A percentile compares a stretch with the other conserved stretches of the same genome.
phyloP scores from a whole-genome alignment of 1,140 invertebrate genomes.

The Spodoptera litura region DNA sequence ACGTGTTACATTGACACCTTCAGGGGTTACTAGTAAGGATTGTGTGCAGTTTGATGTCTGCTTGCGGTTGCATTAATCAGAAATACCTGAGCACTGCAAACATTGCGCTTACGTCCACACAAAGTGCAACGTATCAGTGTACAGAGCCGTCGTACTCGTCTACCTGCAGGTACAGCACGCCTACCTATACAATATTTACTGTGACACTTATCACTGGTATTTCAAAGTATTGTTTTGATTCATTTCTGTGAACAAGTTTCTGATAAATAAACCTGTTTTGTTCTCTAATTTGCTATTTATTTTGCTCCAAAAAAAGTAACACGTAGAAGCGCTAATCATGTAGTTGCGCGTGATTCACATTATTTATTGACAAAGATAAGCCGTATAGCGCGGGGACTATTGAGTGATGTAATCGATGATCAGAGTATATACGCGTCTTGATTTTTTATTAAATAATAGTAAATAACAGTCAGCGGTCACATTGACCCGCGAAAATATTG shows the following conservation, averaged over 20 bases:
- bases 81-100: neutral
- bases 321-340: slow-evolving; percentile 8
- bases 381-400: neutral
- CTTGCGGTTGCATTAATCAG: neutral
- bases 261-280: neutral
- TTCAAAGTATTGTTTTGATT: slow-evolving; percentile 7
- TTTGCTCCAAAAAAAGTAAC: neutral
- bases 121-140: neutral
- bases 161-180: neutral
- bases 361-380: slow-evolving; percentile 9
- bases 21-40: neutral
- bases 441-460: neutral
- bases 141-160: neutral
- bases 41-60: neutral
- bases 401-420: neutral
- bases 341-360: slow-evolving; percentile 17
- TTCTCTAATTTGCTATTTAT: too few relatives aligned
- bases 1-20: neutral
- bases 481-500: slow-evolving; percentile 17
- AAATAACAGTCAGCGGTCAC: slow-evolving; percentile 16
- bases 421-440: neutral
- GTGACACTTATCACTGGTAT: neutral
- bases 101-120: neutral
- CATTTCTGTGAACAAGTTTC: neutral
- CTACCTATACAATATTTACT: slow-evolving; percentile 5